phyloP scores from a whole-genome alignment of 92 coral and sea anemone species.

The Palythoa grandis region DNA sequence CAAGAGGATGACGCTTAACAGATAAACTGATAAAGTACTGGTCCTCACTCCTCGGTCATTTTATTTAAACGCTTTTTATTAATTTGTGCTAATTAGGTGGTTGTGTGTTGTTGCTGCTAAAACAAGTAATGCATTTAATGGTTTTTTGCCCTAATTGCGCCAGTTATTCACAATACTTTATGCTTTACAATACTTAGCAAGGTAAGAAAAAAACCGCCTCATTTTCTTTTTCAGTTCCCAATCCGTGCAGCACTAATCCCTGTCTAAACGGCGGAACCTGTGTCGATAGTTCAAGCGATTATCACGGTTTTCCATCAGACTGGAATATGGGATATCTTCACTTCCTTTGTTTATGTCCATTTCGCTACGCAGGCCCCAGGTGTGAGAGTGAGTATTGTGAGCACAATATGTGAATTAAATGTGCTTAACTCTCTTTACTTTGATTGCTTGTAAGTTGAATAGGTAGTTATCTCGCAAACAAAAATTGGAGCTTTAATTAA shows the following conservation, averaged over 20 bases:
- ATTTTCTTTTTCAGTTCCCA: conserved; percentile 63
- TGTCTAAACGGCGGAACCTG: conserved; percentile 90
- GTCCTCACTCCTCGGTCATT: too few species aligned
- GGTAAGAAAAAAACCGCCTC: background rate
- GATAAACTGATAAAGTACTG: too few species aligned
- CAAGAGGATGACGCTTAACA: too few species aligned
- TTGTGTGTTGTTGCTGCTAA: too few species aligned
- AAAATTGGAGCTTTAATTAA: background rate
- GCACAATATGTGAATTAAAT: too few species aligned
- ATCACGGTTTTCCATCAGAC: conserved; percentile 86
- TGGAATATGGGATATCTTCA: conserved; percentile 87
- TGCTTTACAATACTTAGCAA: background rate
- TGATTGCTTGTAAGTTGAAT: too few species aligned
- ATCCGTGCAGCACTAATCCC: conserved; percentile 87
- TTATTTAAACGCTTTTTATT: too few species aligned
- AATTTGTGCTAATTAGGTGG: background rate
- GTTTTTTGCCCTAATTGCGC: too few species aligned
- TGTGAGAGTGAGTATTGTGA: conserved; percentile 62
- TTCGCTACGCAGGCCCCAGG: conserved; percentile 68
- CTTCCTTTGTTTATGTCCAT: conserved; percentile 68
- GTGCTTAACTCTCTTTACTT: too few species aligned
- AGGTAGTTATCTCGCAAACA: too few species aligned
- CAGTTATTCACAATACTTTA: background rate
- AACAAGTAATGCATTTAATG: too few species aligned
- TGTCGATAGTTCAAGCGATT: conserved; percentile 88